A percentile compares a stretch with the other conserved stretches of the same genome.
phyloP scores from a whole-genome alignment of 2,113 vertebrate genomes.

The Turdus rufiventris region DNA sequence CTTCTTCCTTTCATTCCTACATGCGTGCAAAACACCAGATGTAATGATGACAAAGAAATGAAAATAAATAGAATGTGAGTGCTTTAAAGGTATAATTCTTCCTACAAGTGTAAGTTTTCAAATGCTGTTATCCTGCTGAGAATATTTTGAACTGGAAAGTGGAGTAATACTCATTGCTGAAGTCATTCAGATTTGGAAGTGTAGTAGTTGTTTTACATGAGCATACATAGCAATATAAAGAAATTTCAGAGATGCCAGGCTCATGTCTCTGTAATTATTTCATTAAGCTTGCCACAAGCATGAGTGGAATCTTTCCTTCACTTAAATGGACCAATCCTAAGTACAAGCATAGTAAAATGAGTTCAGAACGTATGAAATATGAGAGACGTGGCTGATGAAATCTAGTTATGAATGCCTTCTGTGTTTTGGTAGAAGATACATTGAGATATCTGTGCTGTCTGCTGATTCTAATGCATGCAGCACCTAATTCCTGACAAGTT shows the following conservation, averaged over 20 bases:
- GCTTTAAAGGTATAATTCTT: neutral
- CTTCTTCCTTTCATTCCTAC: neutral
- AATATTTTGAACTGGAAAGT: neutral
- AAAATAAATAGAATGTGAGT: neutral
- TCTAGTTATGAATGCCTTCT: neutral
- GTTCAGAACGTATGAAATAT: neutral
- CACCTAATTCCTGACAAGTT: neutral
- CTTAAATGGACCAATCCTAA: neutral
- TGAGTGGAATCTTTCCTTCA: neutral
- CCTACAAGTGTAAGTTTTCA: neutral
- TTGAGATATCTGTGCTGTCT: neutral
- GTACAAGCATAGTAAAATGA: neutral
- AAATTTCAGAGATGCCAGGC: neutral
- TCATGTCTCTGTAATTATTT: neutral
- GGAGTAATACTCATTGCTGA: neutral
- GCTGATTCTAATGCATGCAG: neutral
- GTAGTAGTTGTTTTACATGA: neutral
- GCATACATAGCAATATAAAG: neutral
- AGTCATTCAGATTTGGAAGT: neutral
- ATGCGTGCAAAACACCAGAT: neutral
- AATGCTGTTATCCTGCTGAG: neutral
- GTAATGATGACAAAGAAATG: neutral
- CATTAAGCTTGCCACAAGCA: neutral
- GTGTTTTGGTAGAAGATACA: neutral
- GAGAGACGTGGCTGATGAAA: neutral